Conservation (phyloP, 2,113 vertebrate genomes). For the Corythornis cristatus region DNA sequence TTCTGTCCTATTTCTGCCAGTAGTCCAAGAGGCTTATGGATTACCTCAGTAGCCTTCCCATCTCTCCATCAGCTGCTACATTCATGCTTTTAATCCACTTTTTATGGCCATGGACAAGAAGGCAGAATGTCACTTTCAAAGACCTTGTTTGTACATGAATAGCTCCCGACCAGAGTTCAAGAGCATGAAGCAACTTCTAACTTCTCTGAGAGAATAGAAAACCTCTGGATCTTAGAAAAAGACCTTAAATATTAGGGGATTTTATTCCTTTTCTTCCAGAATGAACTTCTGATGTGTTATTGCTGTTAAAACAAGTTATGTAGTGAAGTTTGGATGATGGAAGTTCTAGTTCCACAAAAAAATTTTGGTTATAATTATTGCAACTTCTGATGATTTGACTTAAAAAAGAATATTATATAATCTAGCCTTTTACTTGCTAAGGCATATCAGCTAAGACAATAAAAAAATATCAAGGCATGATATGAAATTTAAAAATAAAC, state of each 20-base stretch:
- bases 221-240: not conserved
- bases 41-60: not conserved
- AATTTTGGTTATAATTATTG: not conserved
- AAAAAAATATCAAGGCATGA: not conserved
- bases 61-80: not conserved
- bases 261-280: not conserved
- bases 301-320: not conserved
- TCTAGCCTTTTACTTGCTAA: not conserved
- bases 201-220: not conserved
- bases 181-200: not conserved
- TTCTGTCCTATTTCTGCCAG: not conserved
- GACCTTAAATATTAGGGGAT: not conserved
- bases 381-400: not conserved
- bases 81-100: not conserved
- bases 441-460: not conserved
- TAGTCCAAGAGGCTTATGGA: not conserved
- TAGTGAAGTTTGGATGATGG: not conserved
- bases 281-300: not conserved
- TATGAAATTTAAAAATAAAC: not conserved
- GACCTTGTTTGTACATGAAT: not conserved
- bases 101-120: not conserved
- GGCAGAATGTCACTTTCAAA: not conserved
- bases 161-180: not conserved
- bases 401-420: not conserved
- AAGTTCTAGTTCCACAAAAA: not conserved